These are phyloP conservation scores for Panthera tigris DNA, from an alignment of 2,113 vertebrate species.

Conservation along the genomic window DNA sequence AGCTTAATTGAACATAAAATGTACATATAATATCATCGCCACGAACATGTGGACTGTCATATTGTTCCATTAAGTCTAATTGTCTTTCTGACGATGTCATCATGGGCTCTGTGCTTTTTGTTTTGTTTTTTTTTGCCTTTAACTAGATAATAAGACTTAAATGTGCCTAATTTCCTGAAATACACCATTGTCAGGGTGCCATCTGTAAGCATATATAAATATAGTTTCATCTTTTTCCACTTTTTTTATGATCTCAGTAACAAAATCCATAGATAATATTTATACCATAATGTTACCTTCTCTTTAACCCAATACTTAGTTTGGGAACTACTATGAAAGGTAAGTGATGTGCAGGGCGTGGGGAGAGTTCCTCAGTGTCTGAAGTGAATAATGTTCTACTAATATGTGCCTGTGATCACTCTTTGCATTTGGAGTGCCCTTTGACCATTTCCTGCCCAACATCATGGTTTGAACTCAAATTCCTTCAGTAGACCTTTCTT, in stretches of 20 bases:
- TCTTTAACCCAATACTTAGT: background rate
- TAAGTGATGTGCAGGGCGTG: fast-evolving
- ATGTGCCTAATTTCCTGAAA: slow-evolving; percentile 4
- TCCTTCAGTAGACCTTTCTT: background rate
- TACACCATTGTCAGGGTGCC: background rate
- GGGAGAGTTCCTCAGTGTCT: background rate
- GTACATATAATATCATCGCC: background rate
- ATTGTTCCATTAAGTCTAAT: background rate
- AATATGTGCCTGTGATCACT: background rate
- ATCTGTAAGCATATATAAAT: background rate
- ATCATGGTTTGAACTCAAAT: background rate
- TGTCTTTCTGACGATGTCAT: slow-evolving; percentile 21
- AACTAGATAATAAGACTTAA: slow-evolving; percentile 37
- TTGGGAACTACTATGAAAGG: background rate
- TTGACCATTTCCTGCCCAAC: background rate
- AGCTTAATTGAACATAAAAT: slow-evolving; percentile 58
- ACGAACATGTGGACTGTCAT: background rate
- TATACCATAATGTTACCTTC: background rate
- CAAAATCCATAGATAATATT: background rate
- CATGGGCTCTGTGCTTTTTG: background rate
- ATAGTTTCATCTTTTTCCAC: background rate
- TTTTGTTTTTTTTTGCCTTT: slow-evolving; percentile 43
- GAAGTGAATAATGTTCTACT: background rate
- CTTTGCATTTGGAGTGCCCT: background rate
- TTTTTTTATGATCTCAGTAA: background rate